A percentile compares a stretch with the other conserved stretches of the same genome.
Conservation (phyloP, 2,888 invertebrate species). For the Andrena hattorfiana region DNA sequence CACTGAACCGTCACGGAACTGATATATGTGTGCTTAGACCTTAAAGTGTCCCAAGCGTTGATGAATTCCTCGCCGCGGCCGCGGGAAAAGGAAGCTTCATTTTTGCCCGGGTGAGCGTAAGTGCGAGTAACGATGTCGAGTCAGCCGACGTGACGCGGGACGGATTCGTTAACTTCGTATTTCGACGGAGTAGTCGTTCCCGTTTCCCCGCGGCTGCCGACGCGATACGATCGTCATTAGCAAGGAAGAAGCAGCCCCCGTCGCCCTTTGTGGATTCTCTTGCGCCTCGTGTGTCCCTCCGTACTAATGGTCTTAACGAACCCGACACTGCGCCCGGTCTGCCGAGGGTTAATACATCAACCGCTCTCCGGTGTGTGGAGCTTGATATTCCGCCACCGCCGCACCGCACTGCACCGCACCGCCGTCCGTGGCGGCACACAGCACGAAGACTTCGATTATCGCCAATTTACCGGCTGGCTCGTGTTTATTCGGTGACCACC, state of each 20-base stretch:
- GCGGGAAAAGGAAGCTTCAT: constrained; percentile 1
- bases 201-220: constrained; percentile 5
- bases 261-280: constrained; percentile 67
- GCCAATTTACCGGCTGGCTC: constrained; percentile 56
- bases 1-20: no score
- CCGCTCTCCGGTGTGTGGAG: constrained; percentile 29
- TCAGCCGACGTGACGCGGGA: constrained; percentile 27
- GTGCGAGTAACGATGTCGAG: constrained; percentile 31
- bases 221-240: constrained; percentile 65
- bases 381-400: constrained; percentile 48
- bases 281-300: constrained; percentile 65
- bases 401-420: not conserved
- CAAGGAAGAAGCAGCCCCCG: constrained; percentile 65
- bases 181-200: constrained; percentile 37
- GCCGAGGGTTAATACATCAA: constrained; percentile 63
- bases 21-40: no score
- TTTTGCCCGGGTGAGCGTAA: constrained; percentile 4
- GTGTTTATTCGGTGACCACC: constrained; percentile 61
- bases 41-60: no score
- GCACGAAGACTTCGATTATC: constrained; percentile 62
- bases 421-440: constrained; percentile 17
- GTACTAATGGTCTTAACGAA: constrained; percentile 69
- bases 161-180: constrained; percentile 52
- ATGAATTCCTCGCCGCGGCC: not conserved
- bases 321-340: constrained; percentile 53